Base-by-base conservation (phyloP, 2,113 vertebrate genomes). In the Gracilinanus agilis region DNA sequence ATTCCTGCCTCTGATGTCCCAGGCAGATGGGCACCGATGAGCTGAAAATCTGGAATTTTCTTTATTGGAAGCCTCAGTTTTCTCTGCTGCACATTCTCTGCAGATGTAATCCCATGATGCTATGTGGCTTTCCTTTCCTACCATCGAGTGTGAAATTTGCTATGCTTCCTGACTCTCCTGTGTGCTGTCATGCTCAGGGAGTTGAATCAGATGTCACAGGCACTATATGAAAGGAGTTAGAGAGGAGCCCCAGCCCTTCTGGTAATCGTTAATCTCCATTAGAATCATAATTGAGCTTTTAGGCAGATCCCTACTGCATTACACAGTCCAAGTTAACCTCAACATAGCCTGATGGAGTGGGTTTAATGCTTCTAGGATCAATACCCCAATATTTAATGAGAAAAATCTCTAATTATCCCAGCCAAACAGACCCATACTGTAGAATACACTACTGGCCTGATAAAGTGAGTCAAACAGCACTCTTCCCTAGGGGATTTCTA, bases 341-440 rank as follows among this genome's bases (percentile, higher is more conserved):
- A 40, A 90, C 29, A 8, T 58, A 23, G n/a, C 61, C 24, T 12
- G 83, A 75, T 11, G 55, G 55, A 40, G 24, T 24, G 3, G 21
- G 12, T 83, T n/a, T 53, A 29, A 25, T n/a, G 88, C 8, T 10
- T 1, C 9, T 0, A 23, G 91, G 34, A 21, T 1, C 11, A 49
- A 25, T 23, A 23, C 16, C 40, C 24, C 12, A 0, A 2, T 24
- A 23, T 9, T 0, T 0, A 0, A 11, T 13, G 24, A 90, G n/a
- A 90, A 55, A 55, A 6, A 0, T 19, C 6, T 7, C 54, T 56
- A n/a, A 7, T 34, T 2, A 9, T 9, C 0, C 83, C 11, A 29
- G 25, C 29, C n/a, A 25, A 24, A 29, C 24, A 19, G 92, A 24
- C 13, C 29, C 9, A 1, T 0, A 0, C 27, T 34, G 83, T 7